Evolutionary conservation across 2,113 vertebrate species (phyloP), one percentile per base, ranked within the genome.

Genomic region (Ammodytes marinus): DNA sequence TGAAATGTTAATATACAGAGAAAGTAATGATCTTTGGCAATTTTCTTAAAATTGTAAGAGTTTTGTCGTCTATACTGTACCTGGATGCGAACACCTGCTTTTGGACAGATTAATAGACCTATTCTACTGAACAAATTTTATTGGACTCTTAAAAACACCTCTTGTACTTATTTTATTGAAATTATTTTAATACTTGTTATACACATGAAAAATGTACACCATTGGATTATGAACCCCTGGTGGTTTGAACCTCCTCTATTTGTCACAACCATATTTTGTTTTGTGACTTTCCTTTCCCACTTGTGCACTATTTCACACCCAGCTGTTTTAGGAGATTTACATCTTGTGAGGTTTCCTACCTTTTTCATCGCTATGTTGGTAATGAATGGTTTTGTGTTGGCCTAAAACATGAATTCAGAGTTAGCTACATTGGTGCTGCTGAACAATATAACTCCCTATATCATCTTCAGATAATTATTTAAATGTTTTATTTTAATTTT

Each of bases 101-200:
- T 13, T 39, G 2, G 10, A 47, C 52, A 45, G 19, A 35, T 49
- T 59, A 68, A 59, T 42, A 19, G 37, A 6, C 10, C 17, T 46
- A 19, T 70, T 63, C 40, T 40, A n/a, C 27, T 61, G 13, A 66
- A 19, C 42, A 63, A 14, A 68, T 80, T 77, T 76, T 35, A 66
- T 43, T 59, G 7, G 54, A 37, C 35, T 12, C 52, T 70, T 54
- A 9, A 46, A 35, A 13, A 75, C 17, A 60, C 46, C 11, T 47
- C 45, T 59, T 27, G 1, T 72, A n/a, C 17, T 43, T 50, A 45
- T 79, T 58, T 75, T 54, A 65, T 53, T 84, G 52, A 69, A 59
- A 12, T 74, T 61, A 19, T 39, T 70, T 45, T 27, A 17, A 39
- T 54, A 68, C 11, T 43, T 50, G 9, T 17, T 66, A 58, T 58